A percentile compares a stretch with the other conserved stretches of the same genome.
phyloP scores from a whole-genome alignment of 2,797 vertebrate genomes.

The Pagetopsis macropterus region DNA sequence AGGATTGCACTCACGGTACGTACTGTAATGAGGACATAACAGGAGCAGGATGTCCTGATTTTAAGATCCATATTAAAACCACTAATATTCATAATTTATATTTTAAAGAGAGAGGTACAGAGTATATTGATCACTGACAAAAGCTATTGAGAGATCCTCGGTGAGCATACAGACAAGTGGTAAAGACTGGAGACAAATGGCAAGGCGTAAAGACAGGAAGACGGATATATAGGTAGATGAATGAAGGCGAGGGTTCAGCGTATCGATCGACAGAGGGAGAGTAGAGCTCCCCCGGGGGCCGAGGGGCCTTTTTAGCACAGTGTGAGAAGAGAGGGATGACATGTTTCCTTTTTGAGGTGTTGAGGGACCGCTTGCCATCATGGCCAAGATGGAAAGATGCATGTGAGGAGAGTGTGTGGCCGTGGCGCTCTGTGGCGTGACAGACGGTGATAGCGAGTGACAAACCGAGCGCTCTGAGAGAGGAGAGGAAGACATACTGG shows the following conservation, averaged over 20 bases:
- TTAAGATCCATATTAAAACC: constrained; percentile 33
- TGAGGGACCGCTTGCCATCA: constrained; percentile 44
- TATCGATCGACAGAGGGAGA: constrained; percentile 77
- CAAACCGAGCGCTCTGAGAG: constrained; percentile 75
- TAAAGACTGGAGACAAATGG: constrained; percentile 62
- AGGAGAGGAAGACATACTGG: constrained; percentile 74
- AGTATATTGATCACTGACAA: constrained; percentile 56
- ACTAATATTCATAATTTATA: constrained; percentile 60
- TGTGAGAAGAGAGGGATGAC: constrained; percentile 70
- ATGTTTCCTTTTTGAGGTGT: constrained; percentile 69
- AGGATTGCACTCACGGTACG: constrained; percentile 23
- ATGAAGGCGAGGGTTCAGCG: constrained; percentile 62
- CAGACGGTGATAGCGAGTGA: constrained; percentile 76
- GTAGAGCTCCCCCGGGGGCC: constrained; percentile 56
- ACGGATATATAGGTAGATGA: constrained; percentile 71
- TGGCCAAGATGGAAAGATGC: constrained; percentile 57
- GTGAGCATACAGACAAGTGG: constrained; percentile 32
- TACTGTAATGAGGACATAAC: constrained; percentile 4
- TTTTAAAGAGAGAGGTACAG: constrained; percentile 37
- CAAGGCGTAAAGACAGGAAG: constrained; percentile 66
- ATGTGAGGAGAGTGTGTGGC: constrained; percentile 59
- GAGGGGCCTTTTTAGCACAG: constrained; percentile 73
- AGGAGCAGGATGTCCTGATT: constrained; percentile 34
- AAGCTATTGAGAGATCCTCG: constrained; percentile 55
- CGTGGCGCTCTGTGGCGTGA: constrained; percentile 65